Evolutionary conservation across 2,797 vertebrate species (phyloP), one percentile per base, ranked within the genome.

Genomic region (Pantherophis alleghaniensis): DNA sequence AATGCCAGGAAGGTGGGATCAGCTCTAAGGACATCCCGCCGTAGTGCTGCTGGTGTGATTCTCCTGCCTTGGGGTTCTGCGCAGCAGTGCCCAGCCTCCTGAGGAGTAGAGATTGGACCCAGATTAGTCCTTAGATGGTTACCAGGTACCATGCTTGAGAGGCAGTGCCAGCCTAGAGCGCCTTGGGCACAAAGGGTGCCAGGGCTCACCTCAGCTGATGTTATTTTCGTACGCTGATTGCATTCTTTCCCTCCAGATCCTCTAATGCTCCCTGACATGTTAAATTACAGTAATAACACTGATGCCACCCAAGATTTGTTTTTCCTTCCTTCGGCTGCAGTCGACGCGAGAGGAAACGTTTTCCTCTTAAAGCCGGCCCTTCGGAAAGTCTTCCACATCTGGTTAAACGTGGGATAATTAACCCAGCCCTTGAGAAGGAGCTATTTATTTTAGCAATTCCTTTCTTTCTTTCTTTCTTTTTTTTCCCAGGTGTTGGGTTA

Each of bases 231-330:
- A 92, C 51, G 60, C 94, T 1, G 0, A 47, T 86, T 95, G 42
- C 5, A 2, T 90, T 89, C 79, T 74, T 91, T 42, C 4, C 61
- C 60, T 92, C 51, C 0, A 89, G 83, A 93, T 92, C 32, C n/a
- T 32, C 83, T 90, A 92, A 94, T 91, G 63, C 55, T 87, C 92
- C 93, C 89, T 90, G 91, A 83, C 93, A 92, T 55, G 86, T 51
- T 66, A 59, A 86, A 90, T 92, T 92, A 86, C 59, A 55, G n/a
- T 63, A 93, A 92, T 87, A 93, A 87, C 42, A 24, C 86, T 61
- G n/a, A 18, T 93, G 53, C 47, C 26, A 90, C 59, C 53, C 89
- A 66, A 20, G 63, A 88, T 94, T 94, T 93, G 63, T 88, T 94
- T 91, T 88, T 92, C 92, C 61, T 83, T 53, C 1, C 90, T 88